Conservation (phyloP, 35 echinoderm and acorn worm genomes). For the Strongylocentrotus purpuratus region DNA sequence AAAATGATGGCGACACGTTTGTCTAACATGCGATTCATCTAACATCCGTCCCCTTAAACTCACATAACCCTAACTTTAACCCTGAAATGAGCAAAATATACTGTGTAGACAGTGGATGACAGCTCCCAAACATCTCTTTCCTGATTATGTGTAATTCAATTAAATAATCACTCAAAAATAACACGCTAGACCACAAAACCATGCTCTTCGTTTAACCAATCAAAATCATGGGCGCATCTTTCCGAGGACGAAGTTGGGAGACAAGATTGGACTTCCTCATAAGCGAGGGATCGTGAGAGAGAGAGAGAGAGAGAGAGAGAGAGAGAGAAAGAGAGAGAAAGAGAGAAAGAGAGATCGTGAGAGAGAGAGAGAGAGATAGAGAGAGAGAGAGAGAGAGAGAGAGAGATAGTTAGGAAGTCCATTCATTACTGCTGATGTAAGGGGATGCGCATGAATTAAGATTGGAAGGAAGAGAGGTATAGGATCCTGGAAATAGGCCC, state of each 20-base stretch:
- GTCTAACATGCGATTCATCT: not conserved
- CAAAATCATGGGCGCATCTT: not conserved
- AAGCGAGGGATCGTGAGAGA: too few relatives aligned
- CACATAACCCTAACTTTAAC: not conserved
- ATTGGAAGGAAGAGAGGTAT: slow-evolving; percentile 10
- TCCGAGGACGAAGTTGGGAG: not conserved
- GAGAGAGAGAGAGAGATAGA: too few relatives aligned
- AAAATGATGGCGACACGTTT: not conserved
- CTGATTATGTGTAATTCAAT: not conserved
- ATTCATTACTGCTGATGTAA: slow-evolving; percentile 3
- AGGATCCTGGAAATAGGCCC: not conserved
- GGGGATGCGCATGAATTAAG: not conserved
- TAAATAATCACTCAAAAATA: not conserved
- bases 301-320: not conserved
- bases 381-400: not conserved
- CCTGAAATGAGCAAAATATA: not conserved
- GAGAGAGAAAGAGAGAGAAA: not conserved
- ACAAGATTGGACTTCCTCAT: not conserved
- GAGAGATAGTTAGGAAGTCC: not conserved
- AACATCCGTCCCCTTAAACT: not conserved
- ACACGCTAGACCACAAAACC: not conserved
- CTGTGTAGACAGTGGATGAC: not conserved
- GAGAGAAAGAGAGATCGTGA: too few relatives aligned
- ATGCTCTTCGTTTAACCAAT: not conserved
- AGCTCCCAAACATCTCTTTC: not conserved